Percentiles rank a stretch among this genome's conserved stretches.
phyloP scores from a whole-genome alignment of 2,888 invertebrate genomes.

The Dolomedes plantarius region DNA sequence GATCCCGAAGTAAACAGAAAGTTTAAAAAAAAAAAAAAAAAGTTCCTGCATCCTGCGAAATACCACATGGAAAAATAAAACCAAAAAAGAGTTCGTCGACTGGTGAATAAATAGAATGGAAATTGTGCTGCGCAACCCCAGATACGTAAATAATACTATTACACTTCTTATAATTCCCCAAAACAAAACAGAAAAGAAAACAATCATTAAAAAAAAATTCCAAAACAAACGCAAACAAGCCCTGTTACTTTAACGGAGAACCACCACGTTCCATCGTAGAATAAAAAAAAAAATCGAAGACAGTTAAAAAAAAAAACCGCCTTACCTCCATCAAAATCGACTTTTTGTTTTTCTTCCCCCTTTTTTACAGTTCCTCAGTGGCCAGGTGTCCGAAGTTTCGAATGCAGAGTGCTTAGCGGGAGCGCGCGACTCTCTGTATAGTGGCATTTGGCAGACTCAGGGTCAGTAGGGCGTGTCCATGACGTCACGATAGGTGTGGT shows the following conservation, averaged over 20 bases:
- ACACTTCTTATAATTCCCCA: too few relatives aligned
- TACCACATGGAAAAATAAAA: too few relatives aligned
- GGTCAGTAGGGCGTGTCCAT: conserved; percentile 47
- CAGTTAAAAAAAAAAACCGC: not conserved
- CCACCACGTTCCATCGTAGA: not conserved
- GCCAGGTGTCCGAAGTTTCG: conserved; percentile 12
- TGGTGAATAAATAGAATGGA: too few relatives aligned
- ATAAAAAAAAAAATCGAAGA: not conserved
- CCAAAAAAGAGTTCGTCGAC: too few relatives aligned
- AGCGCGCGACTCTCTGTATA: not conserved
- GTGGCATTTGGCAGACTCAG: conserved; percentile 29
- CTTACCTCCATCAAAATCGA: not conserved
- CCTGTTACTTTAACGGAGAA: too few relatives aligned
- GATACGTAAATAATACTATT: too few relatives aligned
- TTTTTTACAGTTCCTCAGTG: not conserved
- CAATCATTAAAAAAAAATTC: not conserved
- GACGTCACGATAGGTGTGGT: conserved; percentile 63
- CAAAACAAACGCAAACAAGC: not conserved
- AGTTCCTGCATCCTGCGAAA: too few relatives aligned
- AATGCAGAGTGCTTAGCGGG: not conserved
- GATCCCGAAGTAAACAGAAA: too few relatives aligned
- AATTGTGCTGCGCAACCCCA: too few relatives aligned
- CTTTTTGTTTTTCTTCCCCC: not conserved
- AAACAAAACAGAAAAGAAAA: too few relatives aligned
- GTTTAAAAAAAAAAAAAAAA: too few relatives aligned